Conservation (phyloP, 23 tunicate genomes). For the Styela plicata region DNA sequence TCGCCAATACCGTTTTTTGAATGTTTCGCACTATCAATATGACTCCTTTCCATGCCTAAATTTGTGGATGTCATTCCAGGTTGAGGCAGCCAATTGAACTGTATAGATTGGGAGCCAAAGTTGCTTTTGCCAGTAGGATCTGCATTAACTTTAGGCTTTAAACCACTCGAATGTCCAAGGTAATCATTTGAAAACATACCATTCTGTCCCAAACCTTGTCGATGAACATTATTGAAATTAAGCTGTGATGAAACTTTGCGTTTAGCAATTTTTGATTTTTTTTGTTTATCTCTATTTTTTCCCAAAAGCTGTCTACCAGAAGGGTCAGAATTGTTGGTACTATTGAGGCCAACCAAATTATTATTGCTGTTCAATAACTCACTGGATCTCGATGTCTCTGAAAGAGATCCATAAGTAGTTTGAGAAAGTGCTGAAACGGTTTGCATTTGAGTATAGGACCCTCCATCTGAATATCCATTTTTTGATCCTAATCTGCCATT, state of each 20-base stretch:
- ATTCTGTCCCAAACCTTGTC: neutral
- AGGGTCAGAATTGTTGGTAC: neutral
- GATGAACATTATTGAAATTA: neutral
- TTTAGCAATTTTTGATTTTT: neutral
- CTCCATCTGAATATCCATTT: neutral
- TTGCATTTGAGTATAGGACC: slow-evolving; percentile 23
- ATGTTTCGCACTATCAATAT: too few species aligned
- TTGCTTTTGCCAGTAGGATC: slow-evolving; percentile 50
- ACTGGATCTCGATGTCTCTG: neutral
- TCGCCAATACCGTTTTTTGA: neutral
- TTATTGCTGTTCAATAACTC: too few species aligned
- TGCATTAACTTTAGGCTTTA: slow-evolving; percentile 77
- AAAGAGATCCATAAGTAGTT: neutral
- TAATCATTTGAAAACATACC: too few species aligned
- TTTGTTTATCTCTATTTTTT: slow-evolving; percentile 11
- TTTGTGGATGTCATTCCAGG: neutral
- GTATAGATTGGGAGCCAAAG: neutral
- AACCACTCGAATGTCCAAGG: slow-evolving; percentile 12
- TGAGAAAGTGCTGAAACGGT: neutral
- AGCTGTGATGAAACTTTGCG: neutral
- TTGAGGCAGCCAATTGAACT: neutral
- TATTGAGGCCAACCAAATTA: neutral
- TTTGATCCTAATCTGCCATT: neutral
- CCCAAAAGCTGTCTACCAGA: neutral
- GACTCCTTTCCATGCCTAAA: neutral